These are phyloP conservation scores for Drosophila macrothrix DNA, from an alignment of 2,888 invertebrate genomes.

Conservation along the genomic window DNA sequence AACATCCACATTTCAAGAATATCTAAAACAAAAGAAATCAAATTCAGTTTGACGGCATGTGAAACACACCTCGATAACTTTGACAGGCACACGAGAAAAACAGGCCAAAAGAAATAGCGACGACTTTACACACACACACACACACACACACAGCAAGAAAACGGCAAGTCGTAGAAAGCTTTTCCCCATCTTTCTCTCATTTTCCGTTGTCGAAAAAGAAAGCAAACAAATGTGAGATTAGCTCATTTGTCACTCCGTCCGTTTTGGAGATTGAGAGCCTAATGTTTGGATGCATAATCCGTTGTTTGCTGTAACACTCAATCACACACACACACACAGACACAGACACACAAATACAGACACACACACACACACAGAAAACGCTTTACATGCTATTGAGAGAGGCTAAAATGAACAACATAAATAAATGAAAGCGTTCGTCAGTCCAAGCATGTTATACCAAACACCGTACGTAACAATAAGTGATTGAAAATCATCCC, in stretches of 20 bases:
- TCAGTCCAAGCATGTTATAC: constrained; percentile 73
- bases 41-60: constrained; percentile 8
- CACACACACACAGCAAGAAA: not conserved
- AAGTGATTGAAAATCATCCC: constrained; percentile 83
- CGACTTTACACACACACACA: constrained; percentile 5
- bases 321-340: constrained; percentile 13
- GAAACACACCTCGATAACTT: constrained; percentile 6
- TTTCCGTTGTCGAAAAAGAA: constrained; percentile 7
- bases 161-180: not conserved
- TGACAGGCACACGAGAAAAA: constrained; percentile 13
- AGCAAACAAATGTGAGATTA: constrained; percentile 33
- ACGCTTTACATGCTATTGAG: constrained; percentile 64
- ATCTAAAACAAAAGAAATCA: not conserved
- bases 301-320: constrained; percentile 27
- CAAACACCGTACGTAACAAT: constrained; percentile 84
- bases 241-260: constrained; percentile 48
- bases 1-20: not conserved
- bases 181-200: not conserved
- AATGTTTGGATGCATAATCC: not conserved
- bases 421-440: constrained; percentile 10
- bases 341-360: constrained; percentile 7
- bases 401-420: constrained; percentile 2
- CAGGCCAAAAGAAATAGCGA: not conserved
- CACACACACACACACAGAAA: constrained; percentile 16
- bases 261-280: constrained; percentile 41